phyloP scores from a whole-genome alignment of 1,140 invertebrate species.

The Ips typographus region DNA sequence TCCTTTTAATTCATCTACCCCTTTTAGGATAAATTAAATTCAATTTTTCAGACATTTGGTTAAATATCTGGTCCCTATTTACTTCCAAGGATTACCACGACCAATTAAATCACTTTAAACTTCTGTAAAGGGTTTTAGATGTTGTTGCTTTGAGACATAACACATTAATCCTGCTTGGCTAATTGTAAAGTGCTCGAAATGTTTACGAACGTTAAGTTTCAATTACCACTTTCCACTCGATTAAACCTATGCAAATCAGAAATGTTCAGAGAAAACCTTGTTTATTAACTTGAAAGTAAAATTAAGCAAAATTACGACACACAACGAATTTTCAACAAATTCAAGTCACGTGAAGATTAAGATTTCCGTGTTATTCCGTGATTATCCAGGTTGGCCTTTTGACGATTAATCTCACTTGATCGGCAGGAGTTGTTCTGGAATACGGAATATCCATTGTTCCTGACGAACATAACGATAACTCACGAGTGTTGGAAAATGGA shows the following conservation, averaged over 20 bases:
- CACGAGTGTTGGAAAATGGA: too few relatives aligned
- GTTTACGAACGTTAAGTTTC: not conserved
- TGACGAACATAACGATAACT: too few relatives aligned
- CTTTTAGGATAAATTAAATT: not conserved
- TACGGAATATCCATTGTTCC: not conserved
- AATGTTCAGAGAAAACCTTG: not conserved
- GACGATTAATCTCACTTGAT: slow-evolving; percentile 3
- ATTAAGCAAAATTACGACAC: too few relatives aligned
- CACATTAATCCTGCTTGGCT: too few relatives aligned
- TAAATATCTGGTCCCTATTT: not conserved
- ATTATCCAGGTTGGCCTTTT: slow-evolving; percentile 2
- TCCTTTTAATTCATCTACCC: not conserved
- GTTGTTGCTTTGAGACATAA: too few relatives aligned
- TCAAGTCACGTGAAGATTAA: not conserved
- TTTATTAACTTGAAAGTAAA: not conserved
- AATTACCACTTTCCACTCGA: not conserved
- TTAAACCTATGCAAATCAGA: not conserved
- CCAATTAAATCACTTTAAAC: not conserved
- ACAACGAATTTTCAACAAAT: not conserved
- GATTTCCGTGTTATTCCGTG: not conserved
- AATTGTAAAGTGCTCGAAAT: not conserved
- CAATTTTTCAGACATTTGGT: not conserved
- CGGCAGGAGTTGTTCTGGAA: not conserved
- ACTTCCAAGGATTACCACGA: not conserved
- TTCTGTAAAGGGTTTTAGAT: not conserved